Evolutionary conservation across 2,113 vertebrate genomes (phyloP), one percentile per base, ranked within the genome.

Genomic region (Oncorhynchus keta): DNA sequence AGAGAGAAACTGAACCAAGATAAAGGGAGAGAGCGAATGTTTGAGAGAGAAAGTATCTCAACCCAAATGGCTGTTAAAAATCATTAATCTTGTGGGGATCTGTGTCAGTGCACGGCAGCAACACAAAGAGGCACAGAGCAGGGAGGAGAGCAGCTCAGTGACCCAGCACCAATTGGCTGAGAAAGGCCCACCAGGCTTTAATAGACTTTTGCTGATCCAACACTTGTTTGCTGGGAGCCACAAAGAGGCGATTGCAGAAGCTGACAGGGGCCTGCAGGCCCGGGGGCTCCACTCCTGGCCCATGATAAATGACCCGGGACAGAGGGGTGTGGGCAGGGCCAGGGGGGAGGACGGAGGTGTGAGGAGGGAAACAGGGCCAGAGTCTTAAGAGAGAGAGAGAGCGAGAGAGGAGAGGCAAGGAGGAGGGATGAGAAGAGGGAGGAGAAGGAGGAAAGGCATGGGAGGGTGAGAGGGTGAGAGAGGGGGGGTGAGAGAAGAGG

Each of bases 121-220:
- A 93, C 91, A 93, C 91, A 92, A 92, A 93, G 89, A 90, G 89
- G 88, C 95, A 95, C 92, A 87, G 94, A 95, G 95, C 95, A 95
- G 95, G 94, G 92, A 94, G 94, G 96, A 96, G 96, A 96, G 97
- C 96, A 95, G 96, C 96, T 96, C 96, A 97, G 93, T 98, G 97
- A 98, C 97, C 97, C 96, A 94, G 92, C 94, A 95, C 97, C 97
- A 97, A 98, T 98, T 97, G 95, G 95, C 96, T 96, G 95, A 96
- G 96, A 98, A 98, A 97, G 95, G 96, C 97, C 96, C 96, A 97
- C 95, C 96, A 96, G 95, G 94, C 95, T 97, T 93, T 97, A 98
- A 98, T 97, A 97, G 96, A 98, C 96, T 98, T 98, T 97, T 98
- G 97, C 97, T 98, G 96, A 98, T 98, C 96, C 96, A 93, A 98